Evolutionary conservation across 2,888 invertebrate species (phyloP).

Genomic region (Phalera bucephala): DNA sequence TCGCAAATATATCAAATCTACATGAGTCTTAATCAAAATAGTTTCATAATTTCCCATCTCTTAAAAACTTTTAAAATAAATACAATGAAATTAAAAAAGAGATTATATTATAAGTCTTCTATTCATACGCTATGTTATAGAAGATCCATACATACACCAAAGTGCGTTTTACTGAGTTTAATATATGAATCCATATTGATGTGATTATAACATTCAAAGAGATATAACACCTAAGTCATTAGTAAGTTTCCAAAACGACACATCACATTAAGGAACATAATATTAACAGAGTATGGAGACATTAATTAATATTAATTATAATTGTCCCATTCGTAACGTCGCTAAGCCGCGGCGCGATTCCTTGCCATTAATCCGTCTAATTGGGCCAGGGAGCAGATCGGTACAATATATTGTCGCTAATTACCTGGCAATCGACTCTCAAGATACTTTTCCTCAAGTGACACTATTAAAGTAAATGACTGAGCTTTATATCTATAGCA

Average conservation of each 20-base stretch:
- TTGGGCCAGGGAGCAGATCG: constrained; percentile 11
- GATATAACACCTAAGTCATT: neutral
- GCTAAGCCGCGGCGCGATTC: constrained; percentile 13
- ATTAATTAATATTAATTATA: constrained; percentile 29
- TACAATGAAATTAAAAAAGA: too few relatives aligned
- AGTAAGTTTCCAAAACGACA: constrained; percentile 2
- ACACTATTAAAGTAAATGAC: constrained; percentile 2
- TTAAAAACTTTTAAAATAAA: too few relatives aligned
- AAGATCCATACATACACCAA: too few relatives aligned
- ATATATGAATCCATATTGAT: too few relatives aligned
- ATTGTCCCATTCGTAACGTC: constrained; percentile 18
- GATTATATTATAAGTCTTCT: too few relatives aligned
- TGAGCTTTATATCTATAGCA: constrained; percentile 9
- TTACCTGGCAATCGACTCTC: constrained; percentile 2
- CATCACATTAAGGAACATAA: constrained; percentile 9
- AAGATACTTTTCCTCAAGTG: neutral
- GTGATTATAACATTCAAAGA: neutral
- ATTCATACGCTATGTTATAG: too few relatives aligned
- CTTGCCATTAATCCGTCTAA: constrained; percentile 17
- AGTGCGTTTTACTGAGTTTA: too few relatives aligned
- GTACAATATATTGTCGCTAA: constrained; percentile 5
- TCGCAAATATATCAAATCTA: too few relatives aligned
- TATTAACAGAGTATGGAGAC: constrained; percentile 7
- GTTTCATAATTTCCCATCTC: too few relatives aligned
- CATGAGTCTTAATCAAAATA: too few relatives aligned